Evolutionary conservation across 2,113 vertebrate species (phyloP), one percentile per base, ranked within the genome.

Genomic region (Pyxicephalus adspersus): DNA sequence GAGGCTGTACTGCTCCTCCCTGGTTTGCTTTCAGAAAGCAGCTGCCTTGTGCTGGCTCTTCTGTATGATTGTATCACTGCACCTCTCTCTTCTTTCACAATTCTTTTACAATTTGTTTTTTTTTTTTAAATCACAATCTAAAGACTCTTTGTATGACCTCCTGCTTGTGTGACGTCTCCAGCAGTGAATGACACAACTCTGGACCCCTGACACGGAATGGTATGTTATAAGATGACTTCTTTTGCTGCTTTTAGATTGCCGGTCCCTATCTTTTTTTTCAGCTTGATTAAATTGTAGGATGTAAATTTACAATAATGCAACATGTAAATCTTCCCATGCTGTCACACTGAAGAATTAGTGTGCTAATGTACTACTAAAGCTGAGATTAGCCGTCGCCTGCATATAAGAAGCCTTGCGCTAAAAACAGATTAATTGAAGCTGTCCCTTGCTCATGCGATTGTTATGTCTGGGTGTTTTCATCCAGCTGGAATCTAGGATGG

Each of bases 1-100:
- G 83, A 76, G 31, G 66, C 60, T 28, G 81, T 51, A 80, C 67
- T 3, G 84, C 87, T 85, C 89, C 85, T 84, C 88, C 85, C 84
- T 55, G 3, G 76, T 75, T 70, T 25, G 29, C 84, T 13, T 50
- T 79, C 86, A 67, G 83, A 66, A 73, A 38, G 86, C 86, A 83
- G 86, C 86, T 38, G 85, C 83, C 31, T 80, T 34, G 85, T 38
- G 87, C 87, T 86, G 80, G 77, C 61, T 83, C 60, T 74, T 66
- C 80, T 75, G 23, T 82, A 74, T 52, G 22, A 38, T 60, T 81
- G 77, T 55, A 85, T 54, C 74, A 17, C 34, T 17, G 68, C 80
- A 34, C 61, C 85, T 1, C 73, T 38, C 58, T 57, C 83, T 31
- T 20, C 52, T 28, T 73, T 31, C 25, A 25, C 45, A 64, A 16